Evolutionary conservation across 2,797 vertebrate genomes (phyloP).

Genomic region (Dermochelys coriacea): DNA sequence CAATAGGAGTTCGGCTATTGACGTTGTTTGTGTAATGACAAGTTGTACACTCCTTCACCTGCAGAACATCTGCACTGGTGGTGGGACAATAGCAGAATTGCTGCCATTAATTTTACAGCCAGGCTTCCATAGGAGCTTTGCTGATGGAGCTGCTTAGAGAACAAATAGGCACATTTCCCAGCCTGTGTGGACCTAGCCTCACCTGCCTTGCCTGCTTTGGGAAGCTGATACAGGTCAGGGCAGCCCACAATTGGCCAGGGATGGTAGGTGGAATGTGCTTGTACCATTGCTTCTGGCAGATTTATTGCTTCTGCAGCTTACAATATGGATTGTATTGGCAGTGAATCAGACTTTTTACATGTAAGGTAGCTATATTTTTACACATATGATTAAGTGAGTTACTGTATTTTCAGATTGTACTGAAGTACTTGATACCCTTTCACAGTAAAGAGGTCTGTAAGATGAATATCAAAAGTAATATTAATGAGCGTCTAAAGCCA

Average conservation of each 20-base stretch:
- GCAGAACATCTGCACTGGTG: neutral
- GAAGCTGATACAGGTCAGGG: neutral
- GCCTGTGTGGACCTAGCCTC: neutral
- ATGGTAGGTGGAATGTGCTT: neutral
- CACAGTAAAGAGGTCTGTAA: conserved; percentile 77
- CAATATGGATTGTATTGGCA: neutral
- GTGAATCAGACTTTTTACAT: neutral
- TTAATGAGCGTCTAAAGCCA: conserved; percentile 88
- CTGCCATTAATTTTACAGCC: neutral
- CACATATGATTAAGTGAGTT: conserved; percentile 56
- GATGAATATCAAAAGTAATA: conserved; percentile 86
- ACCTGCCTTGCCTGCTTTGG: neutral
- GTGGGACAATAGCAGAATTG: neutral
- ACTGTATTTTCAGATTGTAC: conserved; percentile 65
- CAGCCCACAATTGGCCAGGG: neutral
- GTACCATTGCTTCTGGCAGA: neutral
- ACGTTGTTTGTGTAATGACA: neutral
- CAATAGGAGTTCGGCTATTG: neutral
- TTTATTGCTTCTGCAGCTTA: neutral
- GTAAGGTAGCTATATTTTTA: neutral
- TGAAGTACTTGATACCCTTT: conserved; percentile 67
- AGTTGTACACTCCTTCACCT: neutral
- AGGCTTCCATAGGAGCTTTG: neutral
- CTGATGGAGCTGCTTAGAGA: neutral
- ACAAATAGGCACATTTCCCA: neutral